These are phyloP conservation scores for Chelon labrosus DNA, from an alignment of 2,797 vertebrate species.

Conservation along the genomic window DNA sequence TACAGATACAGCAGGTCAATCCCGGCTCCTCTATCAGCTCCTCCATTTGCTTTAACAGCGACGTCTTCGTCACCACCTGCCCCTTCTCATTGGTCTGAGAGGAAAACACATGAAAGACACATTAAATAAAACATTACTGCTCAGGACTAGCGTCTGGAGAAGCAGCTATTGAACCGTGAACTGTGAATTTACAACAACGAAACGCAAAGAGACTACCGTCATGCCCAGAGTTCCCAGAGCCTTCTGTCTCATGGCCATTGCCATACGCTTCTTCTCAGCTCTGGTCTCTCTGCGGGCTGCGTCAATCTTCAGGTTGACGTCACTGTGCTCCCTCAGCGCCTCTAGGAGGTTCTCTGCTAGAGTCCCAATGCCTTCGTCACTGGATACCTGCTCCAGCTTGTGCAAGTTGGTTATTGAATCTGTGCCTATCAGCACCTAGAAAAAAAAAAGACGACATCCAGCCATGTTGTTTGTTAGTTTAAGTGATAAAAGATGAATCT, in stretches of 20 bases:
- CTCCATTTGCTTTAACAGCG: conserved; percentile 98
- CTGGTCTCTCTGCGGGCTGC: conserved; percentile 96
- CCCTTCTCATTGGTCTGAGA: conserved; percentile 98
- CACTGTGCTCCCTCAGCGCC: conserved; percentile 93
- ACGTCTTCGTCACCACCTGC: conserved; percentile 99
- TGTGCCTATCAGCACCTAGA: conserved; percentile 93
- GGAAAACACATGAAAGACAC: conserved; percentile 18
- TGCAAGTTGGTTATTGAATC: conserved; percentile 98
- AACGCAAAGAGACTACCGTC: conserved; percentile 86
- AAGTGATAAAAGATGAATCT: too few species aligned
- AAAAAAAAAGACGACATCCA: conserved; percentile 15
- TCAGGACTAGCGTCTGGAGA: not conserved
- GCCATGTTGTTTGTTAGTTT: not conserved
- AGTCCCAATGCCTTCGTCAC: conserved; percentile 97
- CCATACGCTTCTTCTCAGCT: conserved; percentile 98
- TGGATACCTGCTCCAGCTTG: conserved; percentile 99
- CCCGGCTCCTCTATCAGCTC: conserved; percentile 98
- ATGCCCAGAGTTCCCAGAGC: conserved; percentile 97
- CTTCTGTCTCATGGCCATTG: conserved; percentile 99
- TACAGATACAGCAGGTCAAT: conserved; percentile 97
- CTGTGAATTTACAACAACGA: not conserved
- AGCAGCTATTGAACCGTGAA: not conserved
- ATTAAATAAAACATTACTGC: not conserved
- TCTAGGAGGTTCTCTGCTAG: conserved; percentile 97
- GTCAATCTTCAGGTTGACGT: conserved; percentile 97